Conservation (phyloP, 2,113 vertebrate species). For the Mionectes macconnelli region DNA sequence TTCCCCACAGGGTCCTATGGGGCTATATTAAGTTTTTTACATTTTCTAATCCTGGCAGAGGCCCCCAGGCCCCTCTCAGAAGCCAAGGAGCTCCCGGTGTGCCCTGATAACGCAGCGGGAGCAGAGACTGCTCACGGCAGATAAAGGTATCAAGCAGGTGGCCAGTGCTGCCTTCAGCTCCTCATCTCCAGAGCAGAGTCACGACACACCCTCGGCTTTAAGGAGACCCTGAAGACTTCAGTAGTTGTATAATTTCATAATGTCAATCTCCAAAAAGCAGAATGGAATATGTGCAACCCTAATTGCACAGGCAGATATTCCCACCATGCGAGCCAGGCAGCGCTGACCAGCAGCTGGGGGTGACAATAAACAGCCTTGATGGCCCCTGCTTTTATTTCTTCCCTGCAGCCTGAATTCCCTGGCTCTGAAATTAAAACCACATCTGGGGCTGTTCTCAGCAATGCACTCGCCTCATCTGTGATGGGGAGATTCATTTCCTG, state of each 20-base stretch:
- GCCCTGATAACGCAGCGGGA: background rate
- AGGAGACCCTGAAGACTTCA: background rate
- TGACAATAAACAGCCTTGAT: background rate
- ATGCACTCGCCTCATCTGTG: background rate
- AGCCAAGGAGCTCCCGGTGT: rapidly evolving
- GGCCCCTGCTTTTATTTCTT: background rate
- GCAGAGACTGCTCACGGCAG: background rate
- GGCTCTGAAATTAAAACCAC: background rate
- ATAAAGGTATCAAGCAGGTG: background rate
- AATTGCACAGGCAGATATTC: background rate
- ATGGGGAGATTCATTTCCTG: background rate
- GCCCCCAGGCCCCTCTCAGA: background rate
- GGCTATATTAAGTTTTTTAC: too few relatives aligned
- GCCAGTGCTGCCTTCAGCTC: background rate
- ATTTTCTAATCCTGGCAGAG: background rate
- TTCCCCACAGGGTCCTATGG: background rate
- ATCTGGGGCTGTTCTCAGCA: background rate
- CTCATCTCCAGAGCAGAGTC: background rate
- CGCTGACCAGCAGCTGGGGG: background rate
- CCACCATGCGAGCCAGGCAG: background rate
- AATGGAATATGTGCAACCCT: background rate
- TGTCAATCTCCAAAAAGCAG: background rate
- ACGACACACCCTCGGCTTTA: rapidly evolving
- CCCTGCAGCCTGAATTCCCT: background rate
- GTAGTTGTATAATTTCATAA: background rate